Conservation (phyloP, 2,797 vertebrate genomes). For the Neosilurus mollespiculum region DNA sequence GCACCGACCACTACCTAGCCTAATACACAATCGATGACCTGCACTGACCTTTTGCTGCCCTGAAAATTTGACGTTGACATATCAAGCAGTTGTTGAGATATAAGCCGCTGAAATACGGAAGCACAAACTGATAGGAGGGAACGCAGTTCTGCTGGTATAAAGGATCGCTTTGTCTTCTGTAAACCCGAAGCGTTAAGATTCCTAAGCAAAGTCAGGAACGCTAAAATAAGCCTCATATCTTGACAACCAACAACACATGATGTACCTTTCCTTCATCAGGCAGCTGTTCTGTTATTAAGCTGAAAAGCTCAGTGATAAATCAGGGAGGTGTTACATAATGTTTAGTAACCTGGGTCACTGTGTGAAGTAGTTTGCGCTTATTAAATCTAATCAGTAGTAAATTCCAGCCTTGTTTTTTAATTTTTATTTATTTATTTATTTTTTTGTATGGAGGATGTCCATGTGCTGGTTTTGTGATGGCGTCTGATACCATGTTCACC, state of each 20-base stretch:
- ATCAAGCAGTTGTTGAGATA: too few relatives aligned
- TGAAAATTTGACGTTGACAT: too few relatives aligned
- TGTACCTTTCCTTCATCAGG: neutral
- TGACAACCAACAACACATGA: too few relatives aligned
- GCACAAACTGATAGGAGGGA: too few relatives aligned
- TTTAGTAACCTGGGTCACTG: neutral
- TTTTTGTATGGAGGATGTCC: neutral
- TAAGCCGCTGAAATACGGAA: too few relatives aligned
- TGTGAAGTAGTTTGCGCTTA: neutral
- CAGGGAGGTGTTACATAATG: neutral
- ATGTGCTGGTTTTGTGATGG: neutral
- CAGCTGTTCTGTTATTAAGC: neutral
- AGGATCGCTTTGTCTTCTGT: too few relatives aligned
- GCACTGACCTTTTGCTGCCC: too few relatives aligned
- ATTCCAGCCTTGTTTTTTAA: neutral
- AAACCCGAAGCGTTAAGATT: neutral
- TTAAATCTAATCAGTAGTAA: neutral
- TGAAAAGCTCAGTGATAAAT: neutral
- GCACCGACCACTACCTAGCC: too few relatives aligned
- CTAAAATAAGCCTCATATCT: neutral
- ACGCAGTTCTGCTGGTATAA: too few relatives aligned
- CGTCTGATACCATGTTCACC: neutral
- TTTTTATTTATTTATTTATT: too few relatives aligned
- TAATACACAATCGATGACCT: too few relatives aligned
- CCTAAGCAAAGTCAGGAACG: too few relatives aligned